Conservation (phyloP, 2,113 vertebrate genomes). For the Ochotona princeps region DNA sequence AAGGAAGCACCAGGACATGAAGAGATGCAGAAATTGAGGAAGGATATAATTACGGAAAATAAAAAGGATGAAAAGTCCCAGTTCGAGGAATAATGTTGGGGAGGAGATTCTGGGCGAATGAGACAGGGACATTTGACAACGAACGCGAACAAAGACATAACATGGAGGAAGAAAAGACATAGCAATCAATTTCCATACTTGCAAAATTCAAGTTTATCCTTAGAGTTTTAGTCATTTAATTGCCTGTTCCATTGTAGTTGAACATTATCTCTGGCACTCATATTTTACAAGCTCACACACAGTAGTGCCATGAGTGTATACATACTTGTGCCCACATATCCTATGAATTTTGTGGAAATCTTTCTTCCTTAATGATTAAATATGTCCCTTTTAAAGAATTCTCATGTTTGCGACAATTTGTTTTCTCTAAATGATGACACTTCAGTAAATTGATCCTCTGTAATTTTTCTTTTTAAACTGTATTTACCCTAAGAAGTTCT, state of each 20-base stretch:
- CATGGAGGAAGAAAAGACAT: not conserved
- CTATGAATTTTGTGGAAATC: not conserved
- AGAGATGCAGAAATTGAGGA: not conserved
- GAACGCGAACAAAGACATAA: not conserved
- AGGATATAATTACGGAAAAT: not conserved
- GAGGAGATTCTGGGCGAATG: not conserved
- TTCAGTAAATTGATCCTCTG: not conserved
- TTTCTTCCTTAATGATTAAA: not conserved
- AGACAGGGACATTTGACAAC: not conserved
- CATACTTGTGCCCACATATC: not conserved
- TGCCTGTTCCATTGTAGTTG: too few relatives aligned
- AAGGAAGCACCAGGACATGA: not conserved
- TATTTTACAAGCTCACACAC: not conserved
- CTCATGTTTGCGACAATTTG: too few relatives aligned
- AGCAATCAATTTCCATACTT: not conserved
- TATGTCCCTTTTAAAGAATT: not conserved
- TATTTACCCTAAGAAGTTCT: not conserved
- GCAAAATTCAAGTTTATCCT: not conserved
- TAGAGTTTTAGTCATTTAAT: not conserved
- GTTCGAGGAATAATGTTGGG: not conserved
- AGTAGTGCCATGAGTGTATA: not conserved
- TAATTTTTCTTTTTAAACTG: not conserved
- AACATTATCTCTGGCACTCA: not conserved
- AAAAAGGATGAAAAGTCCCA: not conserved
- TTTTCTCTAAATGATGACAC: conserved; percentile 2